Evolutionary conservation across 1,140 invertebrate genomes (phyloP), one percentile per base, ranked within the genome.

Genomic region (Andricus grossulariae): DNA sequence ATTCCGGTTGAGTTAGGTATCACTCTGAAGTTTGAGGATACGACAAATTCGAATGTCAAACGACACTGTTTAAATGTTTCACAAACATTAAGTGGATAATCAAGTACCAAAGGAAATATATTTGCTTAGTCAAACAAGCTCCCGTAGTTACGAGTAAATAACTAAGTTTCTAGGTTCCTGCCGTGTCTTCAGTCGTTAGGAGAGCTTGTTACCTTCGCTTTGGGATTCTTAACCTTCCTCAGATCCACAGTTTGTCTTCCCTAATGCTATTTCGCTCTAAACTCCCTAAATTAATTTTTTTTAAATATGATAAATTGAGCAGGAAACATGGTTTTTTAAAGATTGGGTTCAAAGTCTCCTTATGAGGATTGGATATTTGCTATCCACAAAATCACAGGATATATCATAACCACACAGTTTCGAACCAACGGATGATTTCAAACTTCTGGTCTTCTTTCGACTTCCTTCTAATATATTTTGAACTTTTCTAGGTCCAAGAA

Each of bases 91-190:
- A 66, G 60, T 66, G 60, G 60, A 66, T 66, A 83, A 85, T 77
- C 76, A 77, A 77, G 80, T 79, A 78, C 79, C 77, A 86, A 86
- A 86, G 84, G 84, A 86, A 86, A 86, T 86, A 86, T 80, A 57
- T 83, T 78, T 82, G 81, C 81, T 79, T 86, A 83, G 77, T 77
- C 85, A 86, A 86, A 86, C 84, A 83, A 86, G 81, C 84, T 82
- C 77, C 80, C 80, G 80, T 51, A 52, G 78, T 77, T 45, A 70
- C 75, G 78, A 84, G 85, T 86, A 83, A 86, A 86, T 86, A 86
- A 85, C 83, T 81, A 84, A 86, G 84, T 86, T 86, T 86, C 84
- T 80, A 84, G 81, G 78, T 83, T 79, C 52, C 73, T 71, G 76
- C 15, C 72, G 60, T 75, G 76, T 60, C 84, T 85, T 85, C 83